Evolutionary conservation across 2,797 vertebrate genomes (phyloP), one percentile per base, ranked within the genome.

Genomic region (Botia almorhae): DNA sequence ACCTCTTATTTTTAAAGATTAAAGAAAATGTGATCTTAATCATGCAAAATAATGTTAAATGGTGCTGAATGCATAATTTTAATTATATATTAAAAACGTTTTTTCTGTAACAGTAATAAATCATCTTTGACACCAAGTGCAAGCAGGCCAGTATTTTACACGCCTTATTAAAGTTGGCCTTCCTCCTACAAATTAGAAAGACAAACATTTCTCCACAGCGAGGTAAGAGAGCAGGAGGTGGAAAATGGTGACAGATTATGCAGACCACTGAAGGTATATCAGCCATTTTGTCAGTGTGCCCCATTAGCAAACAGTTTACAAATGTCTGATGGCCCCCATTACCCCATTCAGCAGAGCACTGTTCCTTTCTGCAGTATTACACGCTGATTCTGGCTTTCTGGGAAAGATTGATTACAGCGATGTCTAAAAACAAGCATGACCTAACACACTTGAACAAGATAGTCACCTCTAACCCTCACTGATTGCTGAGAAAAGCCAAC

Each of bases 371-470:
- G 76, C 80, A 76, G 63, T 69, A 53, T 68, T 75, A 84, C 74
- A 67, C 67, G 0, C 51, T 69, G 56, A 68, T 69, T 36, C 68
- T 7, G 33, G 65, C 53, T 76, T 84, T 82, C 61, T 55, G 80
- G 85, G 70, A 82, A 81, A 86, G 82, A 84, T 81, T 75, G 77
- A 86, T 86, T 86, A 69, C 77, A 75, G 82, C 7, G 80, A 86
- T 85, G 81, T 63, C 82, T 63, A 82, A 56, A 80, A 33, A 64
- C 78, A 82, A 76, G 76, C 76, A 80, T 81, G 80, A 76, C 64
- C 29, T 67, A 14, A 58, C 58, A 69, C 73, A 74, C 55, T 39
- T 58, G 61, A 63, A 77, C 50, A 72, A 82, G 70, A 79, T 63
- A 69, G 60, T 43, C 63, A 78, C 61, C 56, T 51, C 23, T 79